Evolutionary conservation across 1,140 invertebrate genomes (phyloP), one percentile per base, ranked within the genome.

Genomic region (Danaus melanippus): DNA sequence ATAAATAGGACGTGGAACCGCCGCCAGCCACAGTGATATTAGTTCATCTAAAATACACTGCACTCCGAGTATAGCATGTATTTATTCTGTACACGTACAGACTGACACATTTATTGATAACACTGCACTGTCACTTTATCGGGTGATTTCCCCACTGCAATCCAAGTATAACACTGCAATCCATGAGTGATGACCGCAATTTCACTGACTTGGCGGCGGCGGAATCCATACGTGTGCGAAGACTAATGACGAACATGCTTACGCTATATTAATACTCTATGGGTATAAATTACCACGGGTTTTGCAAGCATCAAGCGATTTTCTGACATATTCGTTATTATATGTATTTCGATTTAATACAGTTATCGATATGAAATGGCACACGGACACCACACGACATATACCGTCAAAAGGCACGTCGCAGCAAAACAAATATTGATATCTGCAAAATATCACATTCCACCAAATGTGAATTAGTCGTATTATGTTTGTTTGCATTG

Each of bases 81-180:
- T 61, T 63, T 59, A 4, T 32, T 32, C 21, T 32, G 21, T 32
- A 54, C 60, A 71, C 60, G 67, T 76, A 82, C 21, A 32, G 21
- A 32, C 77, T 74, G 69, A 64, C 73, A 85, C 79, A 75, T 64
- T 49, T 58, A 58, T 71, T 45, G 71, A 32, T 32, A 32, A 73
- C 80, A 85, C 80, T 77, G 55, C 80, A 84, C 83, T 78, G 53
- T 78, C 80, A 85, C 79, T 80, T 66, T 60, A 69, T 67, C 60
- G 69, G 60, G 62, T 58, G 58, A 74, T 67, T 66, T 69, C 68
- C 81, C 72, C 83, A 86, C 83, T 86, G 82, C 82, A 86, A 86
- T 86, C 82, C 82, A 76, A 79, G 53, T 67, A 50, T 69, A 69
- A 70, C 82, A 86, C 82, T 86, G 82, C 82, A 86, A 86, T 86